Evolutionary conservation across 23 tunicate genomes (phyloP), one percentile per base, ranked within the genome.

Genomic region (Styela clava): DNA sequence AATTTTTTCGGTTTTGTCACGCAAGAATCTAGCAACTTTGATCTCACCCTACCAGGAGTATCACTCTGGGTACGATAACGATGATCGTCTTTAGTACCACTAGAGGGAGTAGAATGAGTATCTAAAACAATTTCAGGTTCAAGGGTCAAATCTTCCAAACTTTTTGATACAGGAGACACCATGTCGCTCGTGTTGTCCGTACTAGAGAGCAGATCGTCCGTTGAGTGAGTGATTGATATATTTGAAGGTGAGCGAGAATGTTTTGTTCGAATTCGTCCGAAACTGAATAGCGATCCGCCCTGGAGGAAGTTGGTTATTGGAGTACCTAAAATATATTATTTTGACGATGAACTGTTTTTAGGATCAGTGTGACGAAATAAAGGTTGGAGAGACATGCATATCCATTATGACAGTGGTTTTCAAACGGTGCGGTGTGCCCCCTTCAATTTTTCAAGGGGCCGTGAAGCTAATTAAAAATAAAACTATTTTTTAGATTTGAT

Each of bases 241-340:
- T 84, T 85, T 22, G 95, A 89, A 31, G 85, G 56, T 63, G 95
- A 79, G n/a, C 95, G 82, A 25, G 63, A 9, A 74, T 89, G 95
- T 63, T 79, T 79, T 12, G 35, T 32, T 18, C 78, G 34, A 20
- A 37, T 19, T 26, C 65, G 63, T 69, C 79, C 62, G 71, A 78
- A 70, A 79, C 71, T 63, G 65, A 88, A 79, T 3, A 83, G 18
- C 33, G 94, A 78, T 32, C 74, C 81, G 36, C 84, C 74, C 21
- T 82, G 94, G 3, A 73, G 63, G 52, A 68, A 78, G 79, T 79
- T 78, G 18, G 81, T 27, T 32, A 88, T 56, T 9, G 95, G 85
- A 35, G 88, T 63, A 25, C 95, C 88, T 84, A 69, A 3, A 34
- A 34, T 19, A 35, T 51, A 34, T 25, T 20, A n/a, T 20, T n/a